Base-by-base conservation (phyloP, 2,888 invertebrate genomes). In the Netelia inedita region DNA sequence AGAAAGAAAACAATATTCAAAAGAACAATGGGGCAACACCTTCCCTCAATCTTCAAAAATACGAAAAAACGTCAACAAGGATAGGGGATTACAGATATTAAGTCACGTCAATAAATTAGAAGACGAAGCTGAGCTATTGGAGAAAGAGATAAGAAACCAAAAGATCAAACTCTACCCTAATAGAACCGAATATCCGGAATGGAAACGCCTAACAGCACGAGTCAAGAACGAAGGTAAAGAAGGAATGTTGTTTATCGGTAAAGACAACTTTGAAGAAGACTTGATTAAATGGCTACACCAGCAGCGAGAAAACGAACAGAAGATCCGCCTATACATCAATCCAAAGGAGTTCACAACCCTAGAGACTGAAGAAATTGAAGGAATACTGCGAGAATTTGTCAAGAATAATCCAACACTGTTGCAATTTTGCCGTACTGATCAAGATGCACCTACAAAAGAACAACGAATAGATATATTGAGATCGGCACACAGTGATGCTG, bases 271-370 rank as follows among this genome's bases (percentile, higher is more conserved):
- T 10, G 63, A 74, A 21, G 14, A 35, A 1, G 63, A 63, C 11
- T 35, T 74, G 35, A 53, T 35, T 10, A 11, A 63, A 74, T 74
- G 63, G 50, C n/a, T 63, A 14, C 63, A 50, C 8, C 28, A 50
- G 8, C 74, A 74, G 23, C 63, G 61, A 50, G 19, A 53, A 10
- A 46, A 46, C 50, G 53, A 53, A 63, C 46, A 50, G 14, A 74
- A 74, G 50, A 74, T 63, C 14, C 63, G 63, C 16, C 19, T 74
- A 74, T 74, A 74, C 61, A 63, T 74, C 19, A 63, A 53, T 6
- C 35, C 74, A 2, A 63, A 74, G 11, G 74, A 74, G 14, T 74
- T 74, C 35, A 63, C 74, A 11, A 61, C 63, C 23, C 16, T 50
- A 6, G 74, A 14, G 16, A 74, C 50, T 9, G 50, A 14, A 16